Percentiles rank a stretch among this genome's conserved stretches.
Conservation (phyloP, 2,888 invertebrate species). For the Drosophila leonis region DNA sequence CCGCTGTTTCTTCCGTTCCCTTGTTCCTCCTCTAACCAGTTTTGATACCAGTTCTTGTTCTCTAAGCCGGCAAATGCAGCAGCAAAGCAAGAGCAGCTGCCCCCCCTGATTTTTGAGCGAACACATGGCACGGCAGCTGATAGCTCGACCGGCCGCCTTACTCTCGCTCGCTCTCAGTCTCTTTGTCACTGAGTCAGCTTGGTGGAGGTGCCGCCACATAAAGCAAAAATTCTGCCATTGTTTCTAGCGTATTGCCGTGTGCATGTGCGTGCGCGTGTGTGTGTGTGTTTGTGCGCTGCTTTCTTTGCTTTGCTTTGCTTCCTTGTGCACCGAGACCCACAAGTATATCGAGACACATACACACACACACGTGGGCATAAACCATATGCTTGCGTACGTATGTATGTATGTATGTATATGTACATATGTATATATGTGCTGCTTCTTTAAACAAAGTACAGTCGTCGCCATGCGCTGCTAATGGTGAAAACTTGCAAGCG, state of each 20-base stretch:
- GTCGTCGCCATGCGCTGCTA: conserved; percentile 67
- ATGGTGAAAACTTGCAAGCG: conserved; percentile 75
- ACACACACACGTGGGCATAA: conserved; percentile 42
- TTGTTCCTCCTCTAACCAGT: conserved; percentile 38
- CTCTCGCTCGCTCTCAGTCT: conserved; percentile 14
- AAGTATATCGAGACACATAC: conserved; percentile 10
- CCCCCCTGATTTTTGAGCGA: conserved; percentile 49
- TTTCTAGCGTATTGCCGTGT: conserved; percentile 40
- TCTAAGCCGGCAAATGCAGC: conserved; percentile 46
- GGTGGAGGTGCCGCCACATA: conserved; percentile 50
- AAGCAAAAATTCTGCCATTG: conserved; percentile 60
- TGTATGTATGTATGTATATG: conserved; percentile 14
- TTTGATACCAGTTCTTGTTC: conserved; percentile 38
- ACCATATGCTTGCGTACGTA: conserved; percentile 23
- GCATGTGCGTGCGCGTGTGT: background rate
- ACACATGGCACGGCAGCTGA: conserved; percentile 76
- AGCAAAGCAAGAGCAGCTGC: conserved; percentile 22
- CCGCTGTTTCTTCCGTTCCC: background rate
- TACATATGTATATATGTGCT: conserved; percentile 24
- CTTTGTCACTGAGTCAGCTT: conserved; percentile 40
- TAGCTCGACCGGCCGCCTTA: conserved; percentile 28
- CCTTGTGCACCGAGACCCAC: conserved; percentile 60
- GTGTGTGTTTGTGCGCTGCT: conserved; percentile 35
- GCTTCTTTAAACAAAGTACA: conserved; percentile 67
- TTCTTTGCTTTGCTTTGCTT: conserved; percentile 65